These are phyloP conservation scores for Drosophila oshimai DNA, from an alignment of 1,140 invertebrate genomes.

Conservation along the genomic window DNA sequence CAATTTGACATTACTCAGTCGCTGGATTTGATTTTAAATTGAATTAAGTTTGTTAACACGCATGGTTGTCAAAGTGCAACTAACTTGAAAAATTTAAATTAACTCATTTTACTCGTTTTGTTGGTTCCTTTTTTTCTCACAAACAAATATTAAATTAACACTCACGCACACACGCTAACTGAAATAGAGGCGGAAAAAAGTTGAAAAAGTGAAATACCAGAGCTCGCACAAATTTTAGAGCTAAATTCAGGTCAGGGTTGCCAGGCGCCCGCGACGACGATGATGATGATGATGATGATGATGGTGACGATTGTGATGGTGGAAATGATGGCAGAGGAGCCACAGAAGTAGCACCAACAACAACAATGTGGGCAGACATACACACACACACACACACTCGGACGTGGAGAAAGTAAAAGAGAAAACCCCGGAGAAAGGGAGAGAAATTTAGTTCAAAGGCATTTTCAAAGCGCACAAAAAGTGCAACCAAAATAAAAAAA, in stretches of 20 bases:
- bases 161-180: slow-evolving; percentile 29
- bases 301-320: slow-evolving; percentile 24
- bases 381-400: slow-evolving; percentile 2
- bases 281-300: slow-evolving; percentile 25
- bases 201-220: slow-evolving; percentile 31
- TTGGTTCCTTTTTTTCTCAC: neutral
- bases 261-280: slow-evolving; percentile 51
- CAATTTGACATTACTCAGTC: too few species aligned
- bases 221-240: slow-evolving; percentile 59
- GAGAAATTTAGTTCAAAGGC: slow-evolving; percentile 65
- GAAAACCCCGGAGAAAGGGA: slow-evolving; percentile 11
- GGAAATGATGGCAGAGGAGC: slow-evolving; percentile 21
- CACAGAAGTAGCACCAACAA: slow-evolving; percentile 11
- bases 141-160: slow-evolving; percentile 67
- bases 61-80: slow-evolving; percentile 30
- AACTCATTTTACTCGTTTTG: slow-evolving; percentile 15
- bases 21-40: neutral
- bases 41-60: neutral
- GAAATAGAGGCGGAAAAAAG: slow-evolving; percentile 9
- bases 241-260: slow-evolving; percentile 72
- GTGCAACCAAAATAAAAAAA: slow-evolving; percentile 29
- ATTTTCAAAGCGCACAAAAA: slow-evolving; percentile 56
- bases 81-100: slow-evolving; percentile 50
- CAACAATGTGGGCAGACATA: slow-evolving; percentile 55
- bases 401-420: slow-evolving; percentile 2